A percentile compares a stretch with the other conserved stretches of the same genome.
Conservation (phyloP, 1,140 invertebrate species). For the Penaeus vannamei region DNA sequence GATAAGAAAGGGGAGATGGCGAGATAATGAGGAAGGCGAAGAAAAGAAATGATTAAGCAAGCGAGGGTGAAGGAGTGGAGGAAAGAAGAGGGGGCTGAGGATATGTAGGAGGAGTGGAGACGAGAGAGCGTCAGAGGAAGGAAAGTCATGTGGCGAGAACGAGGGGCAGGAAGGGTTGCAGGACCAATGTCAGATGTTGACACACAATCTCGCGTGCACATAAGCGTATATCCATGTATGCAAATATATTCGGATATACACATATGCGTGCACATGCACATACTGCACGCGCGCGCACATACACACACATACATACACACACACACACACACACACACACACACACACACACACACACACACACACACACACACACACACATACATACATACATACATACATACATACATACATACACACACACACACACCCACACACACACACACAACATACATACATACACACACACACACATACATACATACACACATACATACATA, state of each 20-base stretch:
- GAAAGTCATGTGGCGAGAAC: too few relatives aligned
- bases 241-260: too few relatives aligned
- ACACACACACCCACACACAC: slow-evolving; percentile 4
- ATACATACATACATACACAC: background rate
- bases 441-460: background rate
- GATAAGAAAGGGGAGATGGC: too few relatives aligned
- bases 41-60: too few relatives aligned
- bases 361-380: slow-evolving; percentile 10
- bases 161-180: too few relatives aligned
- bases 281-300: background rate
- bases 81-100: too few relatives aligned
- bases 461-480: background rate
- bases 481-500: background rate
- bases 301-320: background rate
- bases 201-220: background rate
- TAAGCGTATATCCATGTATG: background rate
- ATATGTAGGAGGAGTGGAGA: too few relatives aligned
- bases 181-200: too few relatives aligned
- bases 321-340: background rate
- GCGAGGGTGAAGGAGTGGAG: too few relatives aligned
- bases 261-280: background rate
- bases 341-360: background rate
- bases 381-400: background rate
- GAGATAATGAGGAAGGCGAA: too few relatives aligned
- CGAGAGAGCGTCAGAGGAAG: too few relatives aligned